Base-by-base conservation (phyloP, 1,140 invertebrate species). In the Drosophila kanapiae region DNA sequence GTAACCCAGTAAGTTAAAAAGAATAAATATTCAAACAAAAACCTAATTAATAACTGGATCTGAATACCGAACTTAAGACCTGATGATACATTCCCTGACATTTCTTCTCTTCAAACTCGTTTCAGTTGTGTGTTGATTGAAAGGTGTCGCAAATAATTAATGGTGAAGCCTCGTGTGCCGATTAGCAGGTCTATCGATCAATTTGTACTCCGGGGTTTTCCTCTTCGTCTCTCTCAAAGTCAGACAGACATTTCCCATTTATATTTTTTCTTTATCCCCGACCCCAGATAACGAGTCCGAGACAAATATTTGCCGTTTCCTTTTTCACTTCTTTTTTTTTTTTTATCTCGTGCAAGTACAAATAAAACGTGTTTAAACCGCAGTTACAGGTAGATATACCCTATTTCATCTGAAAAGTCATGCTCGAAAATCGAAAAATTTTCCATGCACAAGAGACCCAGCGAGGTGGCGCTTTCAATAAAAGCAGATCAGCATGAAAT, bases 341-440 rank as follows among this genome's bases (percentile, higher is more conserved):
- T 33, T 71, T 16, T 81, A 78, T 63, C 72, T 49, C 58, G 51
- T 59, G 45, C 48, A 74, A 62, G 53, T 74, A 78, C 81, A 81
- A 85, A 85, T 85, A 85, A 80, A 85, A 81, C 54, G 59, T 75
- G 63, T 75, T 69, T 60, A n/a, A 35, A 9, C 8, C 14, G 45
- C 45, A 31, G 47, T 45, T 57, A 45, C 79, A 82, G 79, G 80
- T 82, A 82, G 68, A n/a, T 58, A 53, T 48, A 9, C 53, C 51
- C 38, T 58, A 40, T 37, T 71, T 58, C 29, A 42, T 33, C 42
- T 42, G 69, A 35, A 62, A 75, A 74, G 71, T 75, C 71, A 62
- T 71, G 75, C 16, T 70, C 13, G 18, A 45, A 61, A 65, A 43
- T 35, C 18, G 11, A 35, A 23, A 70, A 59, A 75, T 62, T 77